Evolutionary conservation across 1,140 invertebrate genomes (phyloP).

Genomic region (Eubasilissa regina): DNA sequence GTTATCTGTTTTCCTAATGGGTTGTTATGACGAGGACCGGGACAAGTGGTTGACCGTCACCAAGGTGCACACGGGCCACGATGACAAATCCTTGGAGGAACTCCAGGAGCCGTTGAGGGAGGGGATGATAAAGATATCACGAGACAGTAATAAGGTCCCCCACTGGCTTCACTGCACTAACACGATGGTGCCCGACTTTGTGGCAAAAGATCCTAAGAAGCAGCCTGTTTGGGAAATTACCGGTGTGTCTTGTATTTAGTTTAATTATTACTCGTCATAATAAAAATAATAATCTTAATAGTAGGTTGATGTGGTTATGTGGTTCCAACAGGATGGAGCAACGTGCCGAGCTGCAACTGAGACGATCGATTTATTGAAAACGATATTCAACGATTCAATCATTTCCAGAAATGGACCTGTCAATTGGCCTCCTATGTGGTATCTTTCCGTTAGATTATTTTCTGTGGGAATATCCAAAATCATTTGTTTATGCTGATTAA

Average conservation of each 20-base stretch:
- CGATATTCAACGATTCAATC: too few species aligned
- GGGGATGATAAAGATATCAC: conserved; percentile 84
- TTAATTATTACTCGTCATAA: background rate
- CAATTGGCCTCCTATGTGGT: too few species aligned
- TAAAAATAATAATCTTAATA: too few species aligned
- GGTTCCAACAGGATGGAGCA: too few species aligned
- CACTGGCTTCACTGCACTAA: conserved; percentile 88
- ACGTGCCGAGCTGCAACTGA: too few species aligned
- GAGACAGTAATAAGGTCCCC: conserved; percentile 80
- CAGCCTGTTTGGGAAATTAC: conserved; percentile 96
- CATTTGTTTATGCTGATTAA: too few species aligned
- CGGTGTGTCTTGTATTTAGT: conserved; percentile 66
- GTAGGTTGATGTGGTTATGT: too few species aligned
- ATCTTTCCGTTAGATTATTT: too few species aligned
- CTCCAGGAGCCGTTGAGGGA: conserved; percentile 82
- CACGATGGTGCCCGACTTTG: conserved; percentile 90
- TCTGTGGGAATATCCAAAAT: too few species aligned
- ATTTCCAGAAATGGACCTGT: too few species aligned
- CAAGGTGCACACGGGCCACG: conserved; percentile 89
- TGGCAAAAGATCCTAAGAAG: conserved; percentile 86
- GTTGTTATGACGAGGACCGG: conserved; percentile 82
- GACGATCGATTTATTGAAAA: too few species aligned
- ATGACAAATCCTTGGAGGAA: conserved; percentile 86
- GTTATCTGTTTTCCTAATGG: conserved; percentile 95
- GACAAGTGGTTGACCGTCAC: conserved; percentile 89